Evolutionary conservation across 2,113 vertebrate genomes (phyloP).

Genomic region (Nannospalax galili): DNA sequence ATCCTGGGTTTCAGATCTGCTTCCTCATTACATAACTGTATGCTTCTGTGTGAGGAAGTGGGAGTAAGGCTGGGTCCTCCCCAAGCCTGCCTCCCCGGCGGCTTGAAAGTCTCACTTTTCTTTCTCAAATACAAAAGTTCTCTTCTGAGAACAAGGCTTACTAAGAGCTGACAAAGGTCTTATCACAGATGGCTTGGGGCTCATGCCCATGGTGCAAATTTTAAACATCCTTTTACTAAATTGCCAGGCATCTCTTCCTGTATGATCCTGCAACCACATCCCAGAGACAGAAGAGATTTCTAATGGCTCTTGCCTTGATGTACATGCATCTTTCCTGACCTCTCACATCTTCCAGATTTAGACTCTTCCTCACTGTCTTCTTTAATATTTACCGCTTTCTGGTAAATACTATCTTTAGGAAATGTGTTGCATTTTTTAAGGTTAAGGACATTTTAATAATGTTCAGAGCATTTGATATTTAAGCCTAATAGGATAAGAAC

Average conservation of each 20-base stretch:
- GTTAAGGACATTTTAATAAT: slow-evolving; percentile 23
- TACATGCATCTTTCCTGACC: neutral
- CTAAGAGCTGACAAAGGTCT: neutral
- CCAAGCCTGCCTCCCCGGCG: neutral
- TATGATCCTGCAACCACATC: neutral
- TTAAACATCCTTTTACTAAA: neutral
- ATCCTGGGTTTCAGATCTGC: neutral
- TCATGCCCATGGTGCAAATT: neutral
- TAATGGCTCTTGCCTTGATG: neutral
- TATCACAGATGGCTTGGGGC: neutral
- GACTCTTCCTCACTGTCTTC: neutral
- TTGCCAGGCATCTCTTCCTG: neutral
- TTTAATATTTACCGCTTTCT: neutral
- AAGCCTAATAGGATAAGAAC: slow-evolving; percentile 3
- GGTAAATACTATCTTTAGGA: neutral
- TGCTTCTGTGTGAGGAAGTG: neutral
- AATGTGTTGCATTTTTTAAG: slow-evolving; percentile 11
- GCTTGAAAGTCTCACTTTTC: neutral
- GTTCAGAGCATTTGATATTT: slow-evolving; percentile 53
- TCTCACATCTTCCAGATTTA: neutral
- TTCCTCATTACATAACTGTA: neutral
- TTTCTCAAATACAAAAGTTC: neutral
- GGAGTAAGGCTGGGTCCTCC: neutral
- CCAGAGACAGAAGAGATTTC: neutral
- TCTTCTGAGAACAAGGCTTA: neutral